Conservation (phyloP, 1,140 invertebrate genomes). For the Neodiprion fabricii region DNA sequence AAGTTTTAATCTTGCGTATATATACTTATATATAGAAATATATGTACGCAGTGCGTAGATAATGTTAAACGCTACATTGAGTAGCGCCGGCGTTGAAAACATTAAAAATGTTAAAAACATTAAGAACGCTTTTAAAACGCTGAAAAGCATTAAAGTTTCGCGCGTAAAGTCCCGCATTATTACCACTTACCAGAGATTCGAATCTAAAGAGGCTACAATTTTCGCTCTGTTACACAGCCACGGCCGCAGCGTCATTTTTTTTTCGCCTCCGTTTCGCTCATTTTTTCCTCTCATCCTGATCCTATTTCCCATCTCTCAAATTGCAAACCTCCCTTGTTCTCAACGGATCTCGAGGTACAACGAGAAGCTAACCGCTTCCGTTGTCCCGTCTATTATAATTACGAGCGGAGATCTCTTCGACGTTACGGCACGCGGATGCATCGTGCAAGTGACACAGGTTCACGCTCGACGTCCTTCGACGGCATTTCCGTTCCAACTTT, state of each 20-base stretch:
- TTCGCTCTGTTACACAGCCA: slow-evolving; percentile 1
- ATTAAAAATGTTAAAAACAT: slow-evolving; percentile 11
- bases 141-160: slow-evolving; percentile 1
- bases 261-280: background rate
- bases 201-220: slow-evolving; percentile 7
- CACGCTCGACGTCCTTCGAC: background rate
- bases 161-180: background rate
- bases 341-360: background rate
- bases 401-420: background rate
- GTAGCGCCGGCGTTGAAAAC: slow-evolving; percentile 11
- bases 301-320: background rate
- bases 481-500: slow-evolving; percentile 1
- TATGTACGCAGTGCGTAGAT: slow-evolving; percentile 4
- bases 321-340: background rate
- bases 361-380: background rate
- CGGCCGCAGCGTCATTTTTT: slow-evolving; percentile 1
- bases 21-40: too few relatives aligned
- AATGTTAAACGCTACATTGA: slow-evolving; percentile 15
- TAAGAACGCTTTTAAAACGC: slow-evolving; percentile 1
- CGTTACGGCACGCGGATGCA: background rate
- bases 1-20: background rate
- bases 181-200: background rate
- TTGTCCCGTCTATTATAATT: background rate
- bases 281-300: background rate
- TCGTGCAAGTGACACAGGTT: background rate